Evolutionary conservation across 1,140 invertebrate genomes (phyloP), one percentile per base, ranked within the genome.

Genomic region (Babylonia areolata): DNA sequence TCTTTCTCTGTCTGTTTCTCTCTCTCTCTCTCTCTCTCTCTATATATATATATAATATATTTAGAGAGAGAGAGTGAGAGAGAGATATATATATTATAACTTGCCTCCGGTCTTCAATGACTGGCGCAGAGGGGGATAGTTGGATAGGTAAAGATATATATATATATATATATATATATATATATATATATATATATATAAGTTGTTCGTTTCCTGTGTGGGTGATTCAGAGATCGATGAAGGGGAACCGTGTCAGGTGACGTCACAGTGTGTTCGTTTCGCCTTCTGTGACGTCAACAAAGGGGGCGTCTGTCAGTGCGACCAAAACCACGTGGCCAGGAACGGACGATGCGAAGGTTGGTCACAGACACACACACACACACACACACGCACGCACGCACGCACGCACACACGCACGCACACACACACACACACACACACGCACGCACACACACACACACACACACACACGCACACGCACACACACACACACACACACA

Each of bases 271-370:
- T 31, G 82, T 84, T 0, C 35, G 39, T 5, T 84, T 84, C 20
- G 82, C 82, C 6, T 35, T 40, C 64, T 84, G 82, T 31, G 69
- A 84, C 58, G 39, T 73, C 0, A 42, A 31, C 39, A 58, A 39
- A 37, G 82, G 82, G n/a, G 69, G 82, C 2, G 40, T 73, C 9
- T 84, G 82, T 84, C 64, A 15, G 82, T 84, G 82, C 15, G 82
- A 84, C 39, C 9, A 17, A 31, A 75, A 73, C 69, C 82, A 84
- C 40, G 6, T 73, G 5, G 64, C 64, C 37, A 73, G 33, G 31
- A 37, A 73, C 1, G 82, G 82, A 20, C 64, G 82, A 31, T 84
- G 82, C 46, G 69, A 84, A 84, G 64, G 82, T 84, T 46, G n/a
- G 17, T 23, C 9, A 51, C 46, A 51, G 9, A 51, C 46, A 51